Percentiles rank a stretch among this genome's conserved stretches.
Evolutionary conservation across 2,888 invertebrate genomes (phyloP).

Genomic region (Drosophila colorata): DNA sequence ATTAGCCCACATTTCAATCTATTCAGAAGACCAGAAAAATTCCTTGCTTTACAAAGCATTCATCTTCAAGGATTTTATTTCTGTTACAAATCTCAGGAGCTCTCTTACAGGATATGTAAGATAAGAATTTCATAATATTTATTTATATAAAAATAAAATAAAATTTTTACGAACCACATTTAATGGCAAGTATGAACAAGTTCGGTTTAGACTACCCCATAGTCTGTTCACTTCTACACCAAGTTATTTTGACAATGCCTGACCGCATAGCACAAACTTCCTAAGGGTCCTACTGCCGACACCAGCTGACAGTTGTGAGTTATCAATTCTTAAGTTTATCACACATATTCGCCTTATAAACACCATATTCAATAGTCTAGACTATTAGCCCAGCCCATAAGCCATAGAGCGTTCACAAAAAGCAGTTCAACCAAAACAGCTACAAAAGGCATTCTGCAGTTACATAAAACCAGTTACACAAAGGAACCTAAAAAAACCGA

Average conservation of each 20-base stretch:
- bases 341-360: conserved; percentile 34
- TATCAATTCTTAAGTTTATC: conserved; percentile 49
- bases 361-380: conserved; percentile 41
- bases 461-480: conserved; percentile 76
- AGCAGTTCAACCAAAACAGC: conserved; percentile 31
- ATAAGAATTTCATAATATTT: too few species aligned
- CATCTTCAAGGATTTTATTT: too few species aligned
- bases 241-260: background rate
- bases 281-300: background rate
- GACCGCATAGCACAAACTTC: too few species aligned
- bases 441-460: conserved; percentile 39
- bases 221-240: background rate
- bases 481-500: conserved; percentile 43
- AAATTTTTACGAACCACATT: too few species aligned
- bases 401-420: conserved; percentile 45
- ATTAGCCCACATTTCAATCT: too few species aligned
- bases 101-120: too few species aligned
- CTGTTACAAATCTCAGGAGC: background rate
- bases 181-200: too few species aligned
- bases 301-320: conserved; percentile 7
- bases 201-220: too few species aligned
- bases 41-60: too few species aligned
- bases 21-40: background rate
- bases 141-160: too few species aligned
- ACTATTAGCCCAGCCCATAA: conserved; percentile 24